Evolutionary conservation across 2,113 vertebrate genomes (phyloP), one percentile per base, ranked within the genome.

Genomic region (Crotophaga sulcirostris): DNA sequence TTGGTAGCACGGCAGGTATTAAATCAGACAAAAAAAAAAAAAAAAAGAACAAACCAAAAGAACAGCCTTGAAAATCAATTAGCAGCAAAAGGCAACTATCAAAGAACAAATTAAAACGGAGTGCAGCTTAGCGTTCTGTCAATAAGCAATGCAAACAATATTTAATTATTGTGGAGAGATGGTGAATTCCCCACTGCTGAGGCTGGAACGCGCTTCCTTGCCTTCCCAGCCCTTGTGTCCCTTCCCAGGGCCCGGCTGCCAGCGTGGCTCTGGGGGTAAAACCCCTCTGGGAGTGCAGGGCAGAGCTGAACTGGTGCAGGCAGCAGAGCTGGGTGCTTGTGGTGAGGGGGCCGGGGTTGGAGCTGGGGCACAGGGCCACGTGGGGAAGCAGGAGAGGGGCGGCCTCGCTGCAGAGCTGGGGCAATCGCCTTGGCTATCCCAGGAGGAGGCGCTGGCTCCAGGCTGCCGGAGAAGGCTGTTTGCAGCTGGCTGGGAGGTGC

Each of bases 21-120:
- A 97, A 97, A 97, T 84, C 92, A 96, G n/a, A n/a, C n/a, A n/a
- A n/a, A n/a, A n/a, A n/a, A 96, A 49, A 10, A 23, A 49, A 49
- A 49, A 49, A 49, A 49, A 4, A 75, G 80, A 45, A 28, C 1
- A 59, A 83, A 56, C 0, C 55, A 84, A 59, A 83, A 66, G 84
- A 95, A n/a, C n/a, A n/a, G 66, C 91, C 89, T 92, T 96, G 97
- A 97, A 97, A 98, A 97, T 98, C 97, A 98, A 97, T 98, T 98
- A 98, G 96, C 93, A 96, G 94, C 75, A 66, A 97, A 97, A 96
- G 97, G 98, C 97, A 94, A 96, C 96, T 96, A 98, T 98, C 97
- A 93, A 93, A 97, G 95, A 98, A 79, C 95, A 96, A 97, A 97
- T 95, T 87, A 97, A 97, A 97, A 95, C 36, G 36, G 93, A 93